Evolutionary conservation across 2,113 vertebrate genomes (phyloP), one percentile per base, ranked within the genome.

Genomic region (Oxygymnocypris stewartii): DNA sequence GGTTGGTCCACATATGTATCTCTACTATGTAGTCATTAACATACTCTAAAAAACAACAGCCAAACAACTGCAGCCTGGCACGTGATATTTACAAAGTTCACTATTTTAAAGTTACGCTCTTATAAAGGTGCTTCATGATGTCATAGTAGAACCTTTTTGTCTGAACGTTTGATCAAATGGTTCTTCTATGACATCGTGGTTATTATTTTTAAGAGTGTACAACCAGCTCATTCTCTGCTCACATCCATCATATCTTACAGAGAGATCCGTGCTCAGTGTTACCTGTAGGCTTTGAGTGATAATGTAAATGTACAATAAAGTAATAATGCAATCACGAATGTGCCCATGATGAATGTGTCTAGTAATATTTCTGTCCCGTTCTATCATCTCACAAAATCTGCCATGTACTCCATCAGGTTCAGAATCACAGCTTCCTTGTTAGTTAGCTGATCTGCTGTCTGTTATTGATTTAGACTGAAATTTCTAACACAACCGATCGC

Each of bases 401-500:
- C 47, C 57, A 16, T 40, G 59, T 51, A 84, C 69, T 63, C 82
- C 79, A 61, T 75, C 75, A 85, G 79, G 82, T 54, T 79, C 80
- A 82, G 81, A 79, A 90, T 86, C 79, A 67, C 83, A 91, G 85
- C 85, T 90, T 83, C 90, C 91, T 90, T 84, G 89, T 88, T 44
- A 92, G 90, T 78, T 89, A 92, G 91, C 89, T 93, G 91, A 86
- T 91, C 94, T 90, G 85, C 89, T 94, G 91, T 89, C 91, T 88
- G 89, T 86, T 95, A 95, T 92, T 94, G 95, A 96, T 94, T 94
- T 89, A 0, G 90, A 94, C 88, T 95, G 92, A 90, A 90, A 92
- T 94, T 94, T 95, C 93, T 94, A 87, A 89, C 93, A 90, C 88
- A 92, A 94, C 91, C 90, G 89, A 93, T 90, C 90, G 85, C 88